Evolutionary conservation across 2,888 invertebrate genomes (phyloP).

Genomic region (Epistrophe eligans): DNA sequence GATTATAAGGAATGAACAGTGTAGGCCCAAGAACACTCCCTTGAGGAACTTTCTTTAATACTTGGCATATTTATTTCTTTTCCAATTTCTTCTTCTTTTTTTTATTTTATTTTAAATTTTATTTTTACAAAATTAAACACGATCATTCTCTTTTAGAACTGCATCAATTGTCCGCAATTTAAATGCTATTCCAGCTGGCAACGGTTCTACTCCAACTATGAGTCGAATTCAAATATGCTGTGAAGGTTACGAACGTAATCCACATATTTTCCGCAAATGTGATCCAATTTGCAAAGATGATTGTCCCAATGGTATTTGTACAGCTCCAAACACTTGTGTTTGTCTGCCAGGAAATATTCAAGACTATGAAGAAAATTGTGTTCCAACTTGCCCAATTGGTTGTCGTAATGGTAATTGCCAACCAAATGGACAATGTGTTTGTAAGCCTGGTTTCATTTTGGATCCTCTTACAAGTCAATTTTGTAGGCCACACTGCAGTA

Average conservation of each 20-base stretch:
- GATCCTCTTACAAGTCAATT: constrained; percentile 81
- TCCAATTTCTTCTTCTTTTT: no score
- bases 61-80: no score
- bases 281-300: constrained; percentile 84
- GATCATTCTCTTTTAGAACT: constrained; percentile 78
- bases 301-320: constrained; percentile 85
- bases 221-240: constrained; percentile 90
- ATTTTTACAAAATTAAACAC: not conserved
- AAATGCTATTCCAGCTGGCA: constrained; percentile 79
- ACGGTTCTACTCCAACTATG: constrained; percentile 85
- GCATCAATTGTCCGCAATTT: constrained; percentile 79
- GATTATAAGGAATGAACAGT: no score
- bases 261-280: constrained; percentile 85
- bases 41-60: no score
- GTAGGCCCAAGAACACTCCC: no score
- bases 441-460: constrained; percentile 81
- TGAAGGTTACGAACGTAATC: constrained; percentile 88
- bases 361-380: constrained; percentile 84
- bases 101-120: no score
- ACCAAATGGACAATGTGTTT: constrained; percentile 80
- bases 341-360: constrained; percentile 84
- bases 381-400: constrained; percentile 88
- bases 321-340: constrained; percentile 84
- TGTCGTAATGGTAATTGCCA: constrained; percentile 86
- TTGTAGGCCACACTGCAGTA: constrained; percentile 81